Evolutionary conservation across 2,113 vertebrate genomes (phyloP), one percentile per base, ranked within the genome.

Genomic region (Gorilla gorilla): DNA sequence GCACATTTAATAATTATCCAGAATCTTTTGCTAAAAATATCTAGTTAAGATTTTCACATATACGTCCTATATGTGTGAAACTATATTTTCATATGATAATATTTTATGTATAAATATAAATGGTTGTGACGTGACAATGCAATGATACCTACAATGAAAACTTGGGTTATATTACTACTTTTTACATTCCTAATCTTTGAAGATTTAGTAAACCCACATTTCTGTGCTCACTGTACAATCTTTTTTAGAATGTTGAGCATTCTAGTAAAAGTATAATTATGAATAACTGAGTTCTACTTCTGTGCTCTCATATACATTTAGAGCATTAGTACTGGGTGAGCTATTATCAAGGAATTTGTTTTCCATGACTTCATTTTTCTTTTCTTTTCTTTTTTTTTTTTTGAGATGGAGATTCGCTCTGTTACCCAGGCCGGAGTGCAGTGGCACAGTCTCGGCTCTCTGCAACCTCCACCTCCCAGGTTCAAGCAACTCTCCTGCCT

Each of bases 331-430:
- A 38, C 27, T 43, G 13, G 11, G 8, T 50, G 70, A 13, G 3
- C 84, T 90, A 38, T 73, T 61, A 38, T 89, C 18, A 89, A 30
- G 50, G 13, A 75, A 64, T 83, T 94, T 80, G 43, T 91, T 91
- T 93, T 88, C 35, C 16, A 8, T 70, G 12, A 79, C 70, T 94
- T 97, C 92, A 25, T 97, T 97, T 64, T 64, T 64, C 27, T 30
- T 64, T 64, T 64, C 5, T 13, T 64, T 64, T 13, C 23, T 64
- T 27, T 4, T 11, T 61, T 32, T 32, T 30, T 27, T 64, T 5
- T 64, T 64, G 61, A 64, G 61, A 64, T 0, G 12, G 61, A 64
- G 12, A 14, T 27, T 64, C 13, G 5, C 30, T 64, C 27, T 30
- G 30, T 64, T 61, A 13, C 61, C 61, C 27, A 64, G 61, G 61